These are phyloP conservation scores for Notodonta dromedarius DNA, from an alignment of 2,888 invertebrate species.

Conservation along the genomic window DNA sequence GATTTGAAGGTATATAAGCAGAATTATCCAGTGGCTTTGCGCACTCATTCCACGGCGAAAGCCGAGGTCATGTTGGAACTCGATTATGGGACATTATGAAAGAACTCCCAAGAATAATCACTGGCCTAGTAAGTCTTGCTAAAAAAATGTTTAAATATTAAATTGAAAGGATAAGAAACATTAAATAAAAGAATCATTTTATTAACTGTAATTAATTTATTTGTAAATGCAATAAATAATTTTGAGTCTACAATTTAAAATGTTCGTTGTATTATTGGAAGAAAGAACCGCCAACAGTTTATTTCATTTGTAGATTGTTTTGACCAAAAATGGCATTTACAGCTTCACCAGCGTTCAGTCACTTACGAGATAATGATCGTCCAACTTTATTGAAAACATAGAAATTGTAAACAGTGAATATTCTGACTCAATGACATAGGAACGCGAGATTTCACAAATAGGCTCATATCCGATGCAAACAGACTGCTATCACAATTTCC, in stretches of 20 bases:
- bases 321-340: too few species aligned
- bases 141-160: too few species aligned
- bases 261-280: background rate
- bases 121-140: too few species aligned
- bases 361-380: too few species aligned
- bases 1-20: conserved; percentile 1
- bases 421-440: background rate
- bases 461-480: background rate
- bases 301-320: background rate
- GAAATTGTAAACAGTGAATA: background rate
- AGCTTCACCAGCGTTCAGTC: too few species aligned
- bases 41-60: background rate
- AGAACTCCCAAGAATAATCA: too few species aligned
- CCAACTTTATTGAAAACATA: background rate
- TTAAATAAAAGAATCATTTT: background rate
- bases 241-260: conserved; percentile 6
- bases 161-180: background rate
- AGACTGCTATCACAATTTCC: background rate
- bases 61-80: conserved; percentile 30
- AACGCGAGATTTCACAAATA: background rate
- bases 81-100: conserved; percentile 18
- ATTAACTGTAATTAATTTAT: conserved; percentile 22
- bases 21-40: background rate
- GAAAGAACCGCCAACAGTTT: background rate
- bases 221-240: conserved; percentile 32